Evolutionary conservation across 2,888 invertebrate genomes (phyloP), one percentile per base, ranked within the genome.

Genomic region (Orgyia antiqua): DNA sequence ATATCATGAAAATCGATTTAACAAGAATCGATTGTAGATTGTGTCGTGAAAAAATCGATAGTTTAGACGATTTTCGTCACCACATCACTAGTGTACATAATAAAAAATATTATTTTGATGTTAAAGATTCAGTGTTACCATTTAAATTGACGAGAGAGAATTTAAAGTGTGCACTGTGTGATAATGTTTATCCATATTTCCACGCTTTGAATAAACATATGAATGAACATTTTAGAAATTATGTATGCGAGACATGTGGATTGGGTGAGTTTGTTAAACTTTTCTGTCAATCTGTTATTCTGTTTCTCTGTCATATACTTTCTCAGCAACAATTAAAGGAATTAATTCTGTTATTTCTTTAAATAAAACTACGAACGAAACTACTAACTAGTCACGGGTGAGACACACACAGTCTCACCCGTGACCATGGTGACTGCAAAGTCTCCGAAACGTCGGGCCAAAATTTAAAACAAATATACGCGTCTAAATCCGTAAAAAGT

Each of bases 131-230:
- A 0, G 65, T 82, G 26, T 35, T 82, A 19, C 80, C 82, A 4
- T 83, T 80, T 13, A 45, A 54, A 0, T 45, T 83, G 49, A 63
- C 60, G 0, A 61, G 63, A 1, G 67, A 69, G 2, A 68, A 73
- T 10, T 42, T 68, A 0, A 67, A 68, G n/a, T 83, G 82, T 29
- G 77, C 74, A 0, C 5, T 82, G 0, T 83, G 82, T 36, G 54
- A 63, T 1, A 43, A 51, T 0, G 24, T 43, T 0, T 82, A 78
- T 13, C 74, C 79, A 0, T 82, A 79, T 11, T 83, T 84, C 25
- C 83, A 84, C 29, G 80, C 83, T 0, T 35, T 84, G 12, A 83
- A 84, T 31, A 79, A 75, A 4, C 84, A 84, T 33, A 84, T 84
- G 83, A 80, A 83, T 11, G 74, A 67, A 3, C 84, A 84, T 45